Percentiles rank a stretch among this genome's conserved stretches.
phyloP scores from a whole-genome alignment of 2,888 invertebrate species.

The Xiphydria camelus region DNA sequence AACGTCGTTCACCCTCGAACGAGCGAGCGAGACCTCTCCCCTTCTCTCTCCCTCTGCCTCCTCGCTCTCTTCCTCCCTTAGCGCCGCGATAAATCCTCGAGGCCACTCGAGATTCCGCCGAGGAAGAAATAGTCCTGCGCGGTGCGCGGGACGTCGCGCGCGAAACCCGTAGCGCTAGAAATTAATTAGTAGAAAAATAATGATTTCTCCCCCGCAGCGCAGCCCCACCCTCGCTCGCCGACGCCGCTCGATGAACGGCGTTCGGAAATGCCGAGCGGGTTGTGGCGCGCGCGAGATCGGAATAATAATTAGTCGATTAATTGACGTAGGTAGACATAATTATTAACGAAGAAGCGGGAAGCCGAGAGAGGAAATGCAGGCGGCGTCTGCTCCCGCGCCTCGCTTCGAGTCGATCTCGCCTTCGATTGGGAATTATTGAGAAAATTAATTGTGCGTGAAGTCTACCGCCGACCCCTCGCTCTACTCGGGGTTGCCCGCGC shows the following conservation, averaged over 20 bases:
- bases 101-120: conserved; percentile 3
- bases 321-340: conserved; percentile 55
- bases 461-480: too few species aligned
- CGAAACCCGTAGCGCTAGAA: conserved; percentile 21
- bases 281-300: conserved; percentile 33
- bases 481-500: too few species aligned
- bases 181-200: conserved; percentile 40
- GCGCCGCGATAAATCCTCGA: conserved; percentile 17
- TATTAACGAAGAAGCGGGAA: conserved; percentile 49
- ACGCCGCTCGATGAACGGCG: background rate
- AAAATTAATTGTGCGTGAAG: conserved; percentile 58
- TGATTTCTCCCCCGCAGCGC: conserved; percentile 23
- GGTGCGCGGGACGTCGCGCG: conserved; percentile 14
- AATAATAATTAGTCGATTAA: conserved; percentile 57
- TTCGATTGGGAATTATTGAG: conserved; percentile 52
- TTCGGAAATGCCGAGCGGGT: conserved; percentile 2
- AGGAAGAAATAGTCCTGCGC: background rate
- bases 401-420: conserved; percentile 31
- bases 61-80: conserved; percentile 3
- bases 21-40: too few species aligned
- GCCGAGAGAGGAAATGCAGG: background rate
- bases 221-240: conserved; percentile 22
- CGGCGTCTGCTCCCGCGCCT: conserved; percentile 18
- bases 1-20: too few species aligned
- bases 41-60: conserved; percentile 8